Base-by-base conservation (phyloP, 2,113 vertebrate species). In the Dascyllus trimaculatus region DNA sequence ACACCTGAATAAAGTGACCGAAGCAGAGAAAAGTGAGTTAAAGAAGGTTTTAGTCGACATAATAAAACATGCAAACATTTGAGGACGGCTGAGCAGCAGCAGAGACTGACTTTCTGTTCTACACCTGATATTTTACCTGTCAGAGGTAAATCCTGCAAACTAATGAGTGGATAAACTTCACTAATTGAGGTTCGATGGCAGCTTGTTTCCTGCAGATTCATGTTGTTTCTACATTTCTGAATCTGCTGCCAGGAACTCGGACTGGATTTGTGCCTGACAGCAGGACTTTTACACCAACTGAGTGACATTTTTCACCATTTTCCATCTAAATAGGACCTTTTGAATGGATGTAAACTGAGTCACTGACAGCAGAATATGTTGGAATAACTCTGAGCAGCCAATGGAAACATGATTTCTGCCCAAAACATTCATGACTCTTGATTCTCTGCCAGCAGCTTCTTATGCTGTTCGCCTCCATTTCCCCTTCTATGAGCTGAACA, bases 331-430 rank as follows among this genome's bases (percentile, higher is more conserved):
- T 15, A 54, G 17, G 14, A 63, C 24, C 32, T 53, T 72, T 48
- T 73, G 49, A 52, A 26, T 29, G 11, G 4, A 25, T 14, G 40
- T 32, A 43, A 73, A 76, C 19, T 11, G 6, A 60, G 18, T 82
- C 26, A 9, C 7, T 40, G 51, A 54, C 49, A 26, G 49, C 46
- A 10, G 52, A 61, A 15, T 15, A 81, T 73, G 59, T 48, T 46
- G 25, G 21, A 71, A 48, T 43, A 46, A 53, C 43, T 65, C 21
- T 46, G 1, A 19, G 46, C 40, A 43, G 40, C 40, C 40, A 43
- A 43, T 2, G 40, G 40, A 43, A 43, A 43, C 40, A 14, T 43
- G 38, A 5, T 40, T 40, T 40, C 38, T 40, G 8, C 38, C 40
- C 40, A 43, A 14, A 29, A 29, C 26, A 29, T 29, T 29, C 26